phyloP scores from a whole-genome alignment of 2,888 invertebrate genomes.

The Drosophila lutescens region DNA sequence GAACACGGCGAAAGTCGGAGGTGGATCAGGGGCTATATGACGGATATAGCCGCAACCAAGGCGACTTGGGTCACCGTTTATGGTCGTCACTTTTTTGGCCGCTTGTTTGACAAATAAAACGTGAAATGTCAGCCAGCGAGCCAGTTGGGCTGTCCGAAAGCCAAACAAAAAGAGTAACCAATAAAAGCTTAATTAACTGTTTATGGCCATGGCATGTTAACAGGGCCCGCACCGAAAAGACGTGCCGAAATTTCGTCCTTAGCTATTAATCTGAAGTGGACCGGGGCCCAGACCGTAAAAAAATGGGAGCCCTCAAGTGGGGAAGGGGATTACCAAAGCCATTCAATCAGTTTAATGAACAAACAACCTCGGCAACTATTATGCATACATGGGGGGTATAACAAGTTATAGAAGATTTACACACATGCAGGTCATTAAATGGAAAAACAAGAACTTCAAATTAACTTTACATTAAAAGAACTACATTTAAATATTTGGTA shows the following conservation, averaged over 20 bases:
- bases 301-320: background rate
- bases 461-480: background rate
- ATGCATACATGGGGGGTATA: background rate
- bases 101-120: slow-evolving; percentile 76
- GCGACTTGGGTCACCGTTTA: slow-evolving; percentile 57
- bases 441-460: background rate
- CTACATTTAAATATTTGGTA: no score
- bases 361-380: slow-evolving; percentile 2
- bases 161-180: slow-evolving; percentile 71
- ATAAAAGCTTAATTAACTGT: slow-evolving; percentile 80
- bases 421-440: no score
- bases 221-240: slow-evolving; percentile 23
- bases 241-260: slow-evolving; percentile 39
- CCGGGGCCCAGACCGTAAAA: slow-evolving; percentile 2
- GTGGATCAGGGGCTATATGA: background rate
- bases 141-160: slow-evolving; percentile 15
- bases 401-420: background rate
- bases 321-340: background rate
- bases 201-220: slow-evolving; percentile 76
- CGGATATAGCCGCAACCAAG: slow-evolving; percentile 7
- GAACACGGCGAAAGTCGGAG: slow-evolving; percentile 34
- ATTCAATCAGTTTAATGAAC: slow-evolving; percentile 7
- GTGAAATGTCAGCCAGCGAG: slow-evolving; percentile 63
- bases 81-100: slow-evolving; percentile 73
- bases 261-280: slow-evolving; percentile 61